These are phyloP conservation scores for Mellivora capensis DNA, from an alignment of 2,113 vertebrate species.

Conservation along the genomic window DNA sequence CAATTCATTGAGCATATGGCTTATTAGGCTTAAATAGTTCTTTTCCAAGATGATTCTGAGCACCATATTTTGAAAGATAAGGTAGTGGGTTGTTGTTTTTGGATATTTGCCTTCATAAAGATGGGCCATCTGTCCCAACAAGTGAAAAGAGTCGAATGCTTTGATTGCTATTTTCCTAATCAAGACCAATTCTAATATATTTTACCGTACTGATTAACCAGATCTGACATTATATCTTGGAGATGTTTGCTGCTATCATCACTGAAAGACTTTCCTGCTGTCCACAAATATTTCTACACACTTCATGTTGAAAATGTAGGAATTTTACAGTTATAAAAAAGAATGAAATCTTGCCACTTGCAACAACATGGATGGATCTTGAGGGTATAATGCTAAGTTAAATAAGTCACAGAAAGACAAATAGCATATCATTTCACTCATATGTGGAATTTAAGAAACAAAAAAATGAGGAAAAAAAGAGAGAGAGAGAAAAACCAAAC, in stretches of 20 bases:
- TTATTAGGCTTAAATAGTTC: constrained; percentile 85
- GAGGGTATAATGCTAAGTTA: neutral
- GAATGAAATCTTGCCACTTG: neutral
- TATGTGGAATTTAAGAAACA: neutral
- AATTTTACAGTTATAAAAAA: neutral
- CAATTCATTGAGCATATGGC: constrained; percentile 87
- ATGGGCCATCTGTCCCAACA: constrained; percentile 84
- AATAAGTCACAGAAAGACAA: neutral
- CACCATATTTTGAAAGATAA: constrained; percentile 87
- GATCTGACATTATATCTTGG: constrained; percentile 74
- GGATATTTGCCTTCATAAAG: constrained; percentile 86
- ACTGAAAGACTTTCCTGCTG: constrained; percentile 32
- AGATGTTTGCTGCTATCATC: constrained; percentile 62
- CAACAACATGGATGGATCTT: neutral
- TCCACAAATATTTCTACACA: neutral
- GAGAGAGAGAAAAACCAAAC: neutral
- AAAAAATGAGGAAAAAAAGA: neutral
- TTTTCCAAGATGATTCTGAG: constrained; percentile 85
- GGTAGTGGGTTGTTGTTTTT: constrained; percentile 77
- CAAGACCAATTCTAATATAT: constrained; percentile 79
- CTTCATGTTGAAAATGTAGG: neutral
- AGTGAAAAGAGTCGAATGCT: constrained; percentile 80
- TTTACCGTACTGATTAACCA: constrained; percentile 79
- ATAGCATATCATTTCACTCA: neutral
- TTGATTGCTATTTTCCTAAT: constrained; percentile 85